Base-by-base conservation (phyloP, 2,888 invertebrate genomes). In the Limulus polyphemus region DNA sequence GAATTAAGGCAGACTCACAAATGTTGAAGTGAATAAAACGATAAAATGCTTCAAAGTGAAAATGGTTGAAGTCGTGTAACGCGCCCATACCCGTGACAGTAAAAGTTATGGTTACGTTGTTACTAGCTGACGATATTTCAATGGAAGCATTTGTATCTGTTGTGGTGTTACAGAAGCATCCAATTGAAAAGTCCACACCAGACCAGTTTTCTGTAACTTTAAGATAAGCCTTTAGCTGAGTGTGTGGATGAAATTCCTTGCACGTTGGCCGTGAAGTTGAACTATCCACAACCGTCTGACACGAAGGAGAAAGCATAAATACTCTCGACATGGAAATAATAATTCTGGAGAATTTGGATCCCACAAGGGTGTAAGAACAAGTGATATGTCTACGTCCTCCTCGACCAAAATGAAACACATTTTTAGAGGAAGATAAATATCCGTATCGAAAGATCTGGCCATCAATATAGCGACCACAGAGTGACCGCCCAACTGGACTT, bases 401-500 rank as follows among this genome's bases (percentile, higher is more conserved):
- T 70, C 89, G 80, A 2, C 89, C 89, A 73, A 85, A 90, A 73
- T 88, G 83, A 77, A 90, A 89, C 61, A 88, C 87, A 70, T 87
- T 88, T 71, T 84, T 82, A 10, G 88, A 88, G 32, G 88, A 87
- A 73, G 83, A 82, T 74, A 88, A 86, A 71, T 81, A 79, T n/a
- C 85, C 84, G n/a, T 73, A 73, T 17, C 70, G 69, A 16, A 59
- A 57, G n/a, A 64, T 63, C 12, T 56, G 58, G n/a, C 67, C 66
- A 14, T 63, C 49, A 1, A 68, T 55, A 12, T 32, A 50, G 17
- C 67, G 13, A 48, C 64, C 49, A 55, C 67, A 67, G 46, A 61
- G 32, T 2, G 32, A 32, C 14, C 65, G 64, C 58, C 69, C 67
- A 14, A 71, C 68, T 14, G 70, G 68, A 10, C 67, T 66, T 2